A percentile compares a stretch with the other conserved stretches of the same genome.
Conservation (phyloP, 2,888 invertebrate species). For the Ptychoptera albimana region DNA sequence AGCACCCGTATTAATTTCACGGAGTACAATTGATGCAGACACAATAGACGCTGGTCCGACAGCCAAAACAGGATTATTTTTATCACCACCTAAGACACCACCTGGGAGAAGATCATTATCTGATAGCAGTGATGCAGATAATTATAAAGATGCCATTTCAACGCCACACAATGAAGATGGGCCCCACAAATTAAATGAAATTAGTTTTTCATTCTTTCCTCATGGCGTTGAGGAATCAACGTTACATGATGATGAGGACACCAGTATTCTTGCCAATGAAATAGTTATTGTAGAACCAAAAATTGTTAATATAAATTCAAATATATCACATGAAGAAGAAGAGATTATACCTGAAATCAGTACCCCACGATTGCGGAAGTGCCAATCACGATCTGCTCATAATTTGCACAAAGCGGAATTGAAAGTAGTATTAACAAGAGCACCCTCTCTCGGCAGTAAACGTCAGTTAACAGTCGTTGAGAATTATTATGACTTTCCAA, state of each 20-base stretch:
- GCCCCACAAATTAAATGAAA: not conserved
- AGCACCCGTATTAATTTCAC: constrained; percentile 27
- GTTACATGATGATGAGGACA: not conserved
- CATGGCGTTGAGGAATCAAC: not conserved
- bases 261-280: not conserved
- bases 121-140: constrained; percentile 22
- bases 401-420: constrained; percentile 26
- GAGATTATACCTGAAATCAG: too few relatives aligned
- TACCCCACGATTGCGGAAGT: constrained; percentile 13
- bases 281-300: too few relatives aligned
- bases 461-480: constrained; percentile 12
- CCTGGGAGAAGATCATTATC: constrained; percentile 13
- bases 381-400: constrained; percentile 24
- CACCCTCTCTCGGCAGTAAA: constrained; percentile 18
- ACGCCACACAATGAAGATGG: not conserved
- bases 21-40: constrained; percentile 27
- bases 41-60: constrained; percentile 15
- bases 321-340: too few relatives aligned
- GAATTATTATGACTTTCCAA: constrained; percentile 16
- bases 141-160: constrained; percentile 22
- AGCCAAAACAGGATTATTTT: not conserved
- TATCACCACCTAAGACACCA: not conserved
- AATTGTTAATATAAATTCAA: too few relatives aligned
- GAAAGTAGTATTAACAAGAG: constrained; percentile 23
- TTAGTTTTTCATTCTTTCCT: constrained; percentile 1